These are phyloP conservation scores for Arnoldichthys spilopterus DNA, from an alignment of 2,797 vertebrate genomes.

Conservation along the genomic window DNA sequence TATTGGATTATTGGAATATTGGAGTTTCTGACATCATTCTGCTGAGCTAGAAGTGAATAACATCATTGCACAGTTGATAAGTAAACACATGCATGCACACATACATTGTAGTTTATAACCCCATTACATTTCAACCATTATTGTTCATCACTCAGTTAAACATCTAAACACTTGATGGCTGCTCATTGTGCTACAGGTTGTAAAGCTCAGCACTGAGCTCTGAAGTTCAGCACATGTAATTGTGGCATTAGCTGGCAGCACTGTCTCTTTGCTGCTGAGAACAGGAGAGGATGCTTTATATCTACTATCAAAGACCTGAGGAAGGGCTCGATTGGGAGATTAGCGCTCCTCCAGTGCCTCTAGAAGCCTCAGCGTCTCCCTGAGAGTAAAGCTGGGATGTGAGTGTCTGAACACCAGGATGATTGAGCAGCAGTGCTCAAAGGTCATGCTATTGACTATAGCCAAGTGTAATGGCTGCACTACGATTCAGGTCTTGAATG, in stretches of 20 bases:
- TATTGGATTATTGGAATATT: too few species aligned
- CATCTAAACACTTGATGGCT: not conserved
- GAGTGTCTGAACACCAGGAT: slow-evolving; percentile 51
- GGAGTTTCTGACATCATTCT: not conserved
- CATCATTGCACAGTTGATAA: not conserved
- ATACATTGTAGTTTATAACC: slow-evolving; percentile 3
- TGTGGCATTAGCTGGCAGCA: slow-evolving; percentile 33
- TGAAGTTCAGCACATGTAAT: slow-evolving; percentile 49
- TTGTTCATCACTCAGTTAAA: slow-evolving; percentile 21
- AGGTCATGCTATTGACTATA: slow-evolving; percentile 59
- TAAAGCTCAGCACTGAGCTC: slow-evolving; percentile 39
- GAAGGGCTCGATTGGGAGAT: slow-evolving; percentile 56
- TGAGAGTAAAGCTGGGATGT: slow-evolving; percentile 53
- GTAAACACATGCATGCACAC: not conserved
- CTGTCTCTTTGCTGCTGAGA: slow-evolving; percentile 26
- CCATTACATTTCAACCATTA: slow-evolving; percentile 11
- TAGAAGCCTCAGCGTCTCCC: slow-evolving; percentile 41
- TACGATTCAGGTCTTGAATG: slow-evolving; percentile 55
- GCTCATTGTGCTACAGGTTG: slow-evolving; percentile 21
- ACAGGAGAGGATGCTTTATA: slow-evolving; percentile 51
- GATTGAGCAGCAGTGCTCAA: slow-evolving; percentile 60
- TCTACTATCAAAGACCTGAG: slow-evolving; percentile 58
- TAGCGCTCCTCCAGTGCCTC: slow-evolving; percentile 52
- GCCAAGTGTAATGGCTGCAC: slow-evolving; percentile 53
- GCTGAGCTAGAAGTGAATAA: not conserved